phyloP scores from a whole-genome alignment of 2,888 invertebrate species.

The Pasiphila rectangulata region DNA sequence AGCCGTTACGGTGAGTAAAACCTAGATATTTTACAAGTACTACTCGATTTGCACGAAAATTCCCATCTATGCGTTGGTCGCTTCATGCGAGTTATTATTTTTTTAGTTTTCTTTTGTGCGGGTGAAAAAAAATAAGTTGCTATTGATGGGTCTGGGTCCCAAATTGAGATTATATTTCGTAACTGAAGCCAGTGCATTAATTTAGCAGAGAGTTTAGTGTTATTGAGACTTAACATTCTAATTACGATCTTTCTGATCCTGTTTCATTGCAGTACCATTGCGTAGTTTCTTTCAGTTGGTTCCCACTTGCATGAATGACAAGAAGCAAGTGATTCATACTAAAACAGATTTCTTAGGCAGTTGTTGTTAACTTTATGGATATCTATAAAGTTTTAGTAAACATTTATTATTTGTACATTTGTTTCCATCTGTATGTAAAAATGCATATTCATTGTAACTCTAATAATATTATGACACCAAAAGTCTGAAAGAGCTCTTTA shows the following conservation, averaged over 20 bases:
- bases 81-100: slow-evolving; percentile 42
- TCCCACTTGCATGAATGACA: neutral
- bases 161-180: too few relatives aligned
- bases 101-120: slow-evolving; percentile 45
- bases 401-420: too few relatives aligned
- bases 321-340: neutral
- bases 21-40: slow-evolving; percentile 20
- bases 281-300: slow-evolving; percentile 15
- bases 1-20: slow-evolving; percentile 56
- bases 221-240: too few relatives aligned
- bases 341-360: neutral
- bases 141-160: neutral
- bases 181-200: too few relatives aligned
- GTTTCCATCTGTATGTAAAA: neutral
- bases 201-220: too few relatives aligned
- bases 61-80: slow-evolving; percentile 58
- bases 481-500: too few relatives aligned
- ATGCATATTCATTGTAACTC: neutral
- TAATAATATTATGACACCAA: too few relatives aligned
- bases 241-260: too few relatives aligned
- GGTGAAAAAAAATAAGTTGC: slow-evolving; percentile 33
- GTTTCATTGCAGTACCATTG: too few relatives aligned
- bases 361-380: neutral
- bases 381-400: too few relatives aligned
- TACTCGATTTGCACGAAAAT: slow-evolving; percentile 69